phyloP scores from a whole-genome alignment of 2,888 invertebrate species.

The Stenoptilia bipunctidactyla region DNA sequence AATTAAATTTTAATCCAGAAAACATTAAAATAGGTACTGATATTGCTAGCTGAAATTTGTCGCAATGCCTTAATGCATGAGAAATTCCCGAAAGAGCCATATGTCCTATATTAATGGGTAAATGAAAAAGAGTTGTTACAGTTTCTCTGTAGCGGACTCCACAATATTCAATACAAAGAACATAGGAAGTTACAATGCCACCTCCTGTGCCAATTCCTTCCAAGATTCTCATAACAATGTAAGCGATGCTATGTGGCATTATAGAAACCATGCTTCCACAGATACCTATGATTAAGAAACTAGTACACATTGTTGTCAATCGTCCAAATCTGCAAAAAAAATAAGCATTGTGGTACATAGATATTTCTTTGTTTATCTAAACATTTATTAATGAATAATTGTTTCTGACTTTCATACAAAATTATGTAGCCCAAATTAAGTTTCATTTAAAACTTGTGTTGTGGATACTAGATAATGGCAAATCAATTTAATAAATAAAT shows the following conservation, averaged over 20 bases:
- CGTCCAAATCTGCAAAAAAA: conserved; percentile 37
- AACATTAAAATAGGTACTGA: conserved; percentile 39
- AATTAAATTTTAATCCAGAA: conserved; percentile 23
- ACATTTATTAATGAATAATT: neutral
- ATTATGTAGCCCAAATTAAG: neutral
- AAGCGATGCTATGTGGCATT: conserved; percentile 31
- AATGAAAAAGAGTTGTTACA: conserved; percentile 37
- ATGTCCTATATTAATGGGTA: conserved; percentile 44
- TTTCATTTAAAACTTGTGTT: no score
- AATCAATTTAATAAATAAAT: no score
- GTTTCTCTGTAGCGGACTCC: conserved; percentile 34
- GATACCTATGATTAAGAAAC: conserved; percentile 25
- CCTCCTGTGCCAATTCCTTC: conserved; percentile 47
- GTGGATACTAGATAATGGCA: no score
- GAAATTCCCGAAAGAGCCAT: conserved; percentile 37
- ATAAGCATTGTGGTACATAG: neutral
- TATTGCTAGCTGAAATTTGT: conserved; percentile 35
- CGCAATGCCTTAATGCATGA: conserved; percentile 36
- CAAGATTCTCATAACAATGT: conserved; percentile 33
- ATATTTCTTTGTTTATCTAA: no score
- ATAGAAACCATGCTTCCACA: conserved; percentile 31
- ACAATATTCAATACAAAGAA: conserved; percentile 41
- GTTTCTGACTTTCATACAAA: neutral
- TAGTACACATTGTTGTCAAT: conserved; percentile 24
- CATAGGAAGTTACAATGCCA: conserved; percentile 40